Evolutionary conservation across 2,888 invertebrate species (phyloP), one percentile per base, ranked within the genome.

Genomic region (Axea sp.): DNA sequence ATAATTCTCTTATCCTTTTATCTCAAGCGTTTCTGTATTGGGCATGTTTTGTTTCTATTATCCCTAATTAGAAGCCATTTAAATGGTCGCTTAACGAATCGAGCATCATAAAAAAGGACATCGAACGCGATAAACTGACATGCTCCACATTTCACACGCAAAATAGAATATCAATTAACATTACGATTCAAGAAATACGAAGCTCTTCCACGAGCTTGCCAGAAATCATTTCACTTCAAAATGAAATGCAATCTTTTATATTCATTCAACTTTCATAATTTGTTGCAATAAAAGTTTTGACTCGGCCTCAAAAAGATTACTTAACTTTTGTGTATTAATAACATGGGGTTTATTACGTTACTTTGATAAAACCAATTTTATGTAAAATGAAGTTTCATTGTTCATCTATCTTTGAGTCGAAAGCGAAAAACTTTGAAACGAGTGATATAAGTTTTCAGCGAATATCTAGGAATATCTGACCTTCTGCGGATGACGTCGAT

Each of bases 11-110:
- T 75, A 67, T 73, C 74, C 64, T 68, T 71, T 83, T 84, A 83
- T 84, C 83, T 82, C 78, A 82, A 83, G 76, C 78, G 83, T 82
- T 84, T 81, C 77, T 73, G 81, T 82, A 85, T 85, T 81, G 83
- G 81, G 69, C 81, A 81, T 83, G 83, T 85, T 84, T 84, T 83
- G 83, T 82, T 84, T 81, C 85, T 77, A 83, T 84, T 84, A 83
- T 83, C 79, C 81, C 84, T 85, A 85, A 86, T 86, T 86, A 85
- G 84, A 84, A 82, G 83, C 79, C 82, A 81, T 83, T 82, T 82
- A 80, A 82, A 81, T 75, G 78, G 77, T 78, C 79, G 68, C 59
- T 76, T 80, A 83, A 84, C 80, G 83, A 85, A 82, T 78, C 77
- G 76, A 80, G 76, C 75, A 73, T 78, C 76, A 55, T 65, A 67